Base-by-base conservation (phyloP, 2,113 vertebrate species). In the Cercopithecus mona region DNA sequence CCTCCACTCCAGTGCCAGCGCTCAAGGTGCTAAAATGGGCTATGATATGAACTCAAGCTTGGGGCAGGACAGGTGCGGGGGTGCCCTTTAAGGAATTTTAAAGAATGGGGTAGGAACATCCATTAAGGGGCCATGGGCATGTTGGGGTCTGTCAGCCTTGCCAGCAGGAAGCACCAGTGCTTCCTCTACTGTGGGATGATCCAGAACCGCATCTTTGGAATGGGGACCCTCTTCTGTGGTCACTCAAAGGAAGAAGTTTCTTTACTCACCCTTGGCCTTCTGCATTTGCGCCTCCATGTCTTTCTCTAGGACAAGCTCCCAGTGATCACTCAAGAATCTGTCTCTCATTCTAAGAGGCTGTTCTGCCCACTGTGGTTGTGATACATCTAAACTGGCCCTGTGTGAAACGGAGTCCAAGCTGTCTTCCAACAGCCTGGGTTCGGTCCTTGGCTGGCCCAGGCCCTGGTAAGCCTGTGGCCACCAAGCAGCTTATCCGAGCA, bases 281-380 rank as follows among this genome's bases (percentile, higher is more conserved):
- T 22, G 75, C 43, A 1, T 87, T 16, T 80, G 64, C 82, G 6
- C 13, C 3, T 59, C 90, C 45, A 4, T 68, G 64, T 89, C 82
- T 95, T 72, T 93, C 80, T 92, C 79, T 83, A 92, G 93, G 76
- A 73, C 50, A 72, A 72, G 73, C 22, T 78, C 57, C 68, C 40
- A 23, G 38, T 16, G 45, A 18, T 57, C 23, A 7, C 68, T 68
- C 30, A 30, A 80, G 82, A 85, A 88, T 35, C 66, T 66, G 84
- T 14, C 57, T 88, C 22, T 79, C 68, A 35, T 75, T 48, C 43
- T 70, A 27, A 1, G 3, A 1, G 25, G 16, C 18, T 43, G 13
- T 40, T 57, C 48, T 43, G 48, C 16, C 38, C 40, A 16, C 55
- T 10, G 1, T 43, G 48, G 3, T 2, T 70, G 32, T 27, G 32